Evolutionary conservation across 2,888 invertebrate genomes (phyloP).

Genomic region (Taphrorychus bicolor): DNA sequence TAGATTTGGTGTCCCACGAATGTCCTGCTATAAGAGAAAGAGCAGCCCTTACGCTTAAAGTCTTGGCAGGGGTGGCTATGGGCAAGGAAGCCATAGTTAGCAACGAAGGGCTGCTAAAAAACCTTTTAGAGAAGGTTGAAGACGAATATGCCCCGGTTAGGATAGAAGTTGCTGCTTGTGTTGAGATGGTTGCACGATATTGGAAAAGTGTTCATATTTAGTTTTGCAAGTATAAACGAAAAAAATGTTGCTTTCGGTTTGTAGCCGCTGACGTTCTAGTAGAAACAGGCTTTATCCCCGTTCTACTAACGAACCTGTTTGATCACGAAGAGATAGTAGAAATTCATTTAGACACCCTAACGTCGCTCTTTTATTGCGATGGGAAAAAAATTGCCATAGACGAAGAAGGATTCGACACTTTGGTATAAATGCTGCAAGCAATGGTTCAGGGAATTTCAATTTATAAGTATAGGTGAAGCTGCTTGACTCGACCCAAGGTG

Average conservation of each 20-base stretch:
- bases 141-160: constrained; percentile 55
- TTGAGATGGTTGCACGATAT: constrained; percentile 56
- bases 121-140: constrained; percentile 52
- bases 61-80: constrained; percentile 55
- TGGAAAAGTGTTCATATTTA: constrained; percentile 50
- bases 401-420: constrained; percentile 53
- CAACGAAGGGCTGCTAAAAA: constrained; percentile 52
- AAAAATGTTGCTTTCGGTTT: constrained; percentile 24
- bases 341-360: constrained; percentile 56
- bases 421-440: no score
- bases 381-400: constrained; percentile 57
- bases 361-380: constrained; percentile 54
- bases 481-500: constrained; percentile 49
- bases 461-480: constrained; percentile 48
- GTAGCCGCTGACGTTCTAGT: constrained; percentile 58
- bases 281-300: constrained; percentile 53
- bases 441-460: no score
- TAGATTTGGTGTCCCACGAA: constrained; percentile 53
- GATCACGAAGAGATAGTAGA: constrained; percentile 50
- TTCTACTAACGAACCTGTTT: constrained; percentile 51
- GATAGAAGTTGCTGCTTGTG: constrained; percentile 54
- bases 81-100: constrained; percentile 58
- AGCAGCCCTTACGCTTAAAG: constrained; percentile 54
- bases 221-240: not conserved
- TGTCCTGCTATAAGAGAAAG: constrained; percentile 54